Evolutionary conservation across 2,797 vertebrate genomes (phyloP), one percentile per base, ranked within the genome.

Genomic region (Yasuhikotakia modesta): DNA sequence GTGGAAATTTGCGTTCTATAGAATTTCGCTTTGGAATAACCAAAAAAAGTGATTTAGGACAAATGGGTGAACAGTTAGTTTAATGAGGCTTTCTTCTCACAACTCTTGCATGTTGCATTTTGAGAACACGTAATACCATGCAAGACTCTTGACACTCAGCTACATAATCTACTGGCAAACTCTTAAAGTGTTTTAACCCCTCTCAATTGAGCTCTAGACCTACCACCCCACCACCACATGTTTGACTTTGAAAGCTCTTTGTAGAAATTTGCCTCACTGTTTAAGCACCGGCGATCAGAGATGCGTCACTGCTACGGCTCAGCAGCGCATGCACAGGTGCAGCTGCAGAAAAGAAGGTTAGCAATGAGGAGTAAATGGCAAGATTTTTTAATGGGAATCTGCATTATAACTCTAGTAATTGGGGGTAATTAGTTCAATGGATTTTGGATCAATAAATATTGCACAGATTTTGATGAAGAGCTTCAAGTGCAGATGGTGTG

Each of bases 361-460:
- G 77, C 74, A 70, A 85, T 83, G 79, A 78, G 43, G 43, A 78
- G 72, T 70, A 73, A 76, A 87, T 79, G 67, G 67, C 70, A 63
- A n/a, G n/a, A n/a, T n/a, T n/a, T 65, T 80, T 76, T 80, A 84
- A 81, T 76, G 60, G 46, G 43, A 78, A 70, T 74, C 65, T 70
- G 67, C 67, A 81, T 83, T 74, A 81, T 72, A 83, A 67, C 43
- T 55, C 71, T 73, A 57, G 76, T 83, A 86, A 85, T 85, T 81
- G 82, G 73, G 61, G 73, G 63, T 85, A 85, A 86, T 85, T 81
- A 80, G 74, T 83, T 82, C 8, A 79, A 64, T 71, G 43, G 74
- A 81, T 72, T 84, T 81, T 79, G 80, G 81, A 80, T 84, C 63
- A 60, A 85, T 85, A 85, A 81, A 85, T 85, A 81, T 81, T 74